phyloP scores from a whole-genome alignment of 2,888 invertebrate species.

The Crioceris asparagi region DNA sequence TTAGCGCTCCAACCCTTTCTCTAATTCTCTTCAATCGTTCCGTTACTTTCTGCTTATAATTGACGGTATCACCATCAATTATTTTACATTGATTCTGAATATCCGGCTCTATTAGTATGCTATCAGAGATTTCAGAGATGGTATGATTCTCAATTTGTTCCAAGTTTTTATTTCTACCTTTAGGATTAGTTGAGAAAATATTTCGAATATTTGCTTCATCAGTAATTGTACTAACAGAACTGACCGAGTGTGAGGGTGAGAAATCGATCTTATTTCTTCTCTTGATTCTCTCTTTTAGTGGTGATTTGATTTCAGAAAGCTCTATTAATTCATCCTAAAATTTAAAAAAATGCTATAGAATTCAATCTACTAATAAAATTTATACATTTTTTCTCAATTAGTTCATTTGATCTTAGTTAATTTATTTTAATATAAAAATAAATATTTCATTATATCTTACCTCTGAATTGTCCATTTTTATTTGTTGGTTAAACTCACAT shows the following conservation, averaged over 20 bases:
- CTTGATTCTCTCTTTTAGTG: conserved; percentile 11
- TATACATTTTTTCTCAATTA: no score
- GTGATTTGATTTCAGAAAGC: conserved; percentile 19
- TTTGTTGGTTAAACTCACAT: no score
- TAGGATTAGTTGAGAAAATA: conserved; percentile 18
- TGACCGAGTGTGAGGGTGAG: conserved; percentile 8
- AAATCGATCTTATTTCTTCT: conserved; percentile 13
- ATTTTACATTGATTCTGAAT: conserved; percentile 21
- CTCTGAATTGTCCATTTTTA: no score
- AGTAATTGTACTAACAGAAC: conserved; percentile 5
- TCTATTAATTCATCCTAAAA: conserved; percentile 23
- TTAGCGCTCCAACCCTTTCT: no score
- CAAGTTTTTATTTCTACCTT: no score
- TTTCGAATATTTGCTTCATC: conserved; percentile 14
- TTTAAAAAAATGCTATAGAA: neutral
- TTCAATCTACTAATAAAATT: no score
- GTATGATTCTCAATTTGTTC: no score
- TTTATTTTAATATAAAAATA: no score
- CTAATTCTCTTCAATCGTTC: conserved; percentile 34
- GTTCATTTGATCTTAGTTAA: no score
- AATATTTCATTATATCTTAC: no score
- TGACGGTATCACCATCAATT: conserved; percentile 22
- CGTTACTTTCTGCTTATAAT: conserved; percentile 35
- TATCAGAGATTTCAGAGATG: conserved; percentile 23
- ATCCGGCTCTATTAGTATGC: conserved; percentile 16